Evolutionary conservation across 2,113 vertebrate species (phyloP), one percentile per base, ranked within the genome.

Genomic region (Ammospiza caudacuta): DNA sequence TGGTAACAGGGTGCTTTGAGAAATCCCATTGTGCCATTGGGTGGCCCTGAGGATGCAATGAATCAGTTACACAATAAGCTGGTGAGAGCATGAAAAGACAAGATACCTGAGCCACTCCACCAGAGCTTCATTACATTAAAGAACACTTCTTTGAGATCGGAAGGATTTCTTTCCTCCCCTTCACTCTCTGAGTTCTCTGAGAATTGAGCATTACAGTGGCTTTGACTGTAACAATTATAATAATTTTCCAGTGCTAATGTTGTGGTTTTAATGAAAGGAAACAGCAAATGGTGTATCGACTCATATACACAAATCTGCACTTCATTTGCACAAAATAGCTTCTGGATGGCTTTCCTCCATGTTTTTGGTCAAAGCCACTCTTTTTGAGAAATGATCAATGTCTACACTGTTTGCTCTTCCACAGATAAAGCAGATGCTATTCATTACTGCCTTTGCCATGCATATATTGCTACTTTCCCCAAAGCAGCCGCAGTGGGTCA

Each of bases 181-280:
- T 55, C 80, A 77, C 66, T 94, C 66, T 94, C 59, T 43, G 91
- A 94, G 76, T 77, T 96, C 61, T 75, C 85, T 92, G 94, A 94
- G 95, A 95, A 94, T 78, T 94, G 67, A 92, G 62, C 97, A 98
- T 98, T 98, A 97, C 98, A 98, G 98, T 98, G 98, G 98, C 98
- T 98, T 98, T 98, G 98, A 98, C 98, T 98, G 96, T 98, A 98
- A 98, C 97, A 97, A 97, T 97, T 97, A 96, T 98, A 98, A 98
- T 97, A 95, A 89, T 96, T 98, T 97, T 98, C 97, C 97, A 97
- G 96, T 95, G 96, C 96, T 98, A 98, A 97, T 97, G 97, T 97
- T 97, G 97, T 98, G 97, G 97, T 98, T 97, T 97, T 98, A 98
- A 98, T 98, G 97, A 98, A 98, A 98, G 97, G 97, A 98, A 98